Percentiles rank a stretch among this genome's conserved stretches.
These are phyloP conservation scores for Drosophila guanche DNA, from an alignment of 1,140 invertebrate genomes.

Conservation along the genomic window DNA sequence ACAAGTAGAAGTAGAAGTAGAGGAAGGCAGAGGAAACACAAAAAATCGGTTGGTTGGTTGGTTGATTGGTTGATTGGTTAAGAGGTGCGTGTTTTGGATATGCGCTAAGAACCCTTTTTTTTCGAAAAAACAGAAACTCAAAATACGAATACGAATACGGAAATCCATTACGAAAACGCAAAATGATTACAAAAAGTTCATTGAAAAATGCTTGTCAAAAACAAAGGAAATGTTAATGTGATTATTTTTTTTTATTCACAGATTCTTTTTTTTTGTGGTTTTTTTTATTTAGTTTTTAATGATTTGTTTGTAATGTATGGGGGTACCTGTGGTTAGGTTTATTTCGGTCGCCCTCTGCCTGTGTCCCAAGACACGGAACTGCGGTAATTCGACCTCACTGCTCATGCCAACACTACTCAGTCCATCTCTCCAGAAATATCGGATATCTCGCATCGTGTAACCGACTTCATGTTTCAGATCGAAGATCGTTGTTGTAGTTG, in stretches of 20 bases:
- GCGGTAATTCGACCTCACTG: conserved; percentile 95
- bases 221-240: conserved; percentile 71
- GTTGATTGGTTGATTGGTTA: too few relatives aligned
- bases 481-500: conserved; percentile 42
- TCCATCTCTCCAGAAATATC: conserved; percentile 97
- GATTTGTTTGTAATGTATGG: conserved; percentile 78
- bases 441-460: conserved; percentile 98
- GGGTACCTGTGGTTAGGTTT: conserved; percentile 96
- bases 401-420: conserved; percentile 94
- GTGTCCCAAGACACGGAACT: conserved; percentile 97
- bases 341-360: conserved; percentile 95
- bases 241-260: conserved; percentile 47
- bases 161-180: conserved; percentile 56
- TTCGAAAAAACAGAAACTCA: conserved; percentile 61
- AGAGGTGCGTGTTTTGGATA: conserved; percentile 44
- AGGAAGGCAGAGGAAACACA: conserved; percentile 39
- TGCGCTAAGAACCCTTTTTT: conserved; percentile 47
- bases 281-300: conserved; percentile 54
- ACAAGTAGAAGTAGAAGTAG: conserved; percentile 31
- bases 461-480: conserved; percentile 88
- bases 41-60: conserved; percentile 24
- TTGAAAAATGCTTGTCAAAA: conserved; percentile 63
- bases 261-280: conserved; percentile 22
- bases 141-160: conserved; percentile 46
- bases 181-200: conserved; percentile 49